Evolutionary conservation across 1,140 invertebrate species (phyloP).

Genomic region (Mercenaria mercenaria): DNA sequence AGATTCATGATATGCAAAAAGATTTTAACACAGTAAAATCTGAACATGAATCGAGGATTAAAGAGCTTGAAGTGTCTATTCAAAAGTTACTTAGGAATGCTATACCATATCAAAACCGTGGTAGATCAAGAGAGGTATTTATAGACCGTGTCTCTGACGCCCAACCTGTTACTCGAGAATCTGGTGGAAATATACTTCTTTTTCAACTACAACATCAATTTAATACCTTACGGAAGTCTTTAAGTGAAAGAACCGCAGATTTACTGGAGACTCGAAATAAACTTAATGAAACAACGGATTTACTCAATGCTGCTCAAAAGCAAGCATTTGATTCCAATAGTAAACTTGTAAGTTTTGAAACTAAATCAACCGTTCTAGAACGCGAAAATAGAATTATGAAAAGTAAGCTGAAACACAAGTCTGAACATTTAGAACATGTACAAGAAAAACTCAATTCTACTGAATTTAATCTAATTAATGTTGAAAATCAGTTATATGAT

Average conservation of each 20-base stretch:
- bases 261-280: conserved; percentile 47
- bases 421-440: conserved; percentile 31
- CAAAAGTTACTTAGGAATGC: conserved; percentile 46
- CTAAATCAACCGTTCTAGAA: conserved; percentile 6
- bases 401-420: conserved; percentile 55
- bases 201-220: conserved; percentile 52
- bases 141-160: background rate
- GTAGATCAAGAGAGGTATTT: background rate
- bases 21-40: conserved; percentile 43
- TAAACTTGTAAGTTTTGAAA: conserved; percentile 40
- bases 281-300: conserved; percentile 52
- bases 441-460: conserved; percentile 30
- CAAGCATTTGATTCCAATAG: conserved; percentile 27
- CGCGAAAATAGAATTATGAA: conserved; percentile 51
- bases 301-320: conserved; percentile 47
- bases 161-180: background rate
- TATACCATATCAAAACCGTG: background rate
- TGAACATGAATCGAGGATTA: conserved; percentile 55
- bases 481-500: conserved; percentile 52
- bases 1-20: conserved; percentile 32
- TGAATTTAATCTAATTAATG: conserved; percentile 28
- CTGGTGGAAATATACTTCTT: conserved; percentile 33
- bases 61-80: conserved; percentile 58
- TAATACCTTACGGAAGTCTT: conserved; percentile 27
- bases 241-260: conserved; percentile 44